Conservation (phyloP, 1,140 invertebrate genomes). For the Meloidogyne chitwoodi region DNA sequence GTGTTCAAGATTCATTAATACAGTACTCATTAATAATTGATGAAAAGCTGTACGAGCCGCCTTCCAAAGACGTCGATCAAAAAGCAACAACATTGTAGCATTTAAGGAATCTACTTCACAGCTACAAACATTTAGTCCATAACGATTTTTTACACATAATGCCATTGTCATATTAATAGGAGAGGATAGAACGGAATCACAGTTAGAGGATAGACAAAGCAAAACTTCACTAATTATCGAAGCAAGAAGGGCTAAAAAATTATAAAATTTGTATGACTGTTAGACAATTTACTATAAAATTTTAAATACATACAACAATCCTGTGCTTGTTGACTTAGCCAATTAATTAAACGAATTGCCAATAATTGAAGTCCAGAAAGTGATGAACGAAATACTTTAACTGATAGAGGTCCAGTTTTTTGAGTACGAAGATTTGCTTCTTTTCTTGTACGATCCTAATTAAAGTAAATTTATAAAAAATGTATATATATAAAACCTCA, state of each 20-base stretch:
- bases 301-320: conserved; percentile 36
- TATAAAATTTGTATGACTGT: not conserved
- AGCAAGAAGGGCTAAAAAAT: conserved; percentile 48
- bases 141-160: not conserved
- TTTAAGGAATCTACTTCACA: conserved; percentile 28
- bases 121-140: not conserved
- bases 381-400: conserved; percentile 41
- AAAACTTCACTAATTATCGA: conserved; percentile 49
- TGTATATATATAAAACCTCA: conserved; percentile 30
- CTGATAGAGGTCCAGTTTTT: conserved; percentile 47
- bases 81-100: conserved; percentile 23
- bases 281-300: not conserved
- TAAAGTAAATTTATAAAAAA: not conserved
- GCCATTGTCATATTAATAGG: not conserved
- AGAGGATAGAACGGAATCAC: not conserved
- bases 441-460: conserved; percentile 39
- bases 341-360: conserved; percentile 42
- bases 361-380: conserved; percentile 42
- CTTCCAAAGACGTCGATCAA: conserved; percentile 45
- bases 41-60: conserved; percentile 48
- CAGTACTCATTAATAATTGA: conserved; percentile 55
- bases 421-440: conserved; percentile 51
- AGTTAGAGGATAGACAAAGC: conserved; percentile 22
- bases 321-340: conserved; percentile 44
- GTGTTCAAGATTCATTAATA: conserved; percentile 58